Evolutionary conservation across 2,113 vertebrate species (phyloP).

Genomic region (Odocoileus hemionus): DNA sequence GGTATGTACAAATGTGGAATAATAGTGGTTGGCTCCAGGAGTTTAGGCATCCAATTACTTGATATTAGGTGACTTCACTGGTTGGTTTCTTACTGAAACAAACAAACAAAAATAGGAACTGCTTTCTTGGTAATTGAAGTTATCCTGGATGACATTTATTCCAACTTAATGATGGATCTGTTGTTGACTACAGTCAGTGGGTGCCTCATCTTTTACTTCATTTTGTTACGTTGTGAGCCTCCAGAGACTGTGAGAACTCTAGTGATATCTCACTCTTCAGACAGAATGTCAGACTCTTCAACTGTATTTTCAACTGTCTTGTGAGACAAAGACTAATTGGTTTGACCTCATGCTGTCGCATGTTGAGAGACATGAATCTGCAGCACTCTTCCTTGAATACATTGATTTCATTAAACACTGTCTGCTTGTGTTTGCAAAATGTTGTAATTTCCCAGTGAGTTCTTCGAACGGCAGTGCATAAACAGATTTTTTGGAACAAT

Average conservation of each 20-base stretch:
- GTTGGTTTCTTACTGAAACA: not conserved
- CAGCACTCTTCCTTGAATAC: slow-evolving; percentile 59
- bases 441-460: slow-evolving; percentile 64
- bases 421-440: slow-evolving; percentile 66
- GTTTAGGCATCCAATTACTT: not conserved
- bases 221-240: not conserved
- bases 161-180: not conserved
- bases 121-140: slow-evolving; percentile 6
- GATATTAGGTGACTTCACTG: not conserved
- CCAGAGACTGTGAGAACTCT: not conserved
- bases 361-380: slow-evolving; percentile 61
- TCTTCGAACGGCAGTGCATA: slow-evolving; percentile 8
- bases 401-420: slow-evolving; percentile 72
- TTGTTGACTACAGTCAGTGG: not conserved
- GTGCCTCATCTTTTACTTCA: not conserved
- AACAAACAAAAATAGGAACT: not conserved
- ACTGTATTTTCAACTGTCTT: slow-evolving; percentile 64
- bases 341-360: slow-evolving; percentile 68
- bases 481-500: slow-evolving; percentile 51
- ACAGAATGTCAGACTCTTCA: slow-evolving; percentile 53
- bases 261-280: slow-evolving; percentile 34
- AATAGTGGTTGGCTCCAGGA: not conserved
- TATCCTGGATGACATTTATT: slow-evolving; percentile 26
- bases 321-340: slow-evolving; percentile 71
- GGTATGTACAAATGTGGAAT: not conserved